Conservation (phyloP, 64 coral and sea anemone species). For the Montipora foliosa region DNA sequence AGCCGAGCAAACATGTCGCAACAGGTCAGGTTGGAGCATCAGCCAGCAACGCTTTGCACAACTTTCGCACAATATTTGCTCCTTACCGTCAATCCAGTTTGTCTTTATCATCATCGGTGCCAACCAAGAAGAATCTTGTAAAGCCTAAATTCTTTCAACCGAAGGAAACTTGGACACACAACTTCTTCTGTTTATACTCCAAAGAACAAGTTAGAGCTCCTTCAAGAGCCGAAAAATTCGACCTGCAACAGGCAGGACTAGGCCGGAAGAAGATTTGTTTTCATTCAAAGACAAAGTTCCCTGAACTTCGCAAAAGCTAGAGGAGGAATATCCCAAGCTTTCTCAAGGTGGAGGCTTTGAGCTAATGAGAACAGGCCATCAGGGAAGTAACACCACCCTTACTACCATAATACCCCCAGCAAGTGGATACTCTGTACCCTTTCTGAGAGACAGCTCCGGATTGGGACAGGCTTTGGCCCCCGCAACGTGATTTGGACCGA, state of each 20-base stretch:
- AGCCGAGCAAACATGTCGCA: background rate
- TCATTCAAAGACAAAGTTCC: constrained; percentile 27
- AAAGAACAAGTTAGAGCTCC: constrained; percentile 7
- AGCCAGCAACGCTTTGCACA: background rate
- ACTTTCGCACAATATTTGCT: background rate
- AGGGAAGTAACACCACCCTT: too few species aligned
- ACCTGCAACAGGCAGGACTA: constrained; percentile 35
- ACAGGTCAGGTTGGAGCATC: background rate
- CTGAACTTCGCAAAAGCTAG: constrained; percentile 12
- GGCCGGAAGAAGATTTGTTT: constrained; percentile 64
- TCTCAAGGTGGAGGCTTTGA: constrained; percentile 40
- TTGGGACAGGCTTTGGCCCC: too few species aligned
- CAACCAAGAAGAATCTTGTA: background rate
- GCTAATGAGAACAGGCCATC: background rate
- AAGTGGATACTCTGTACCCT: too few species aligned
- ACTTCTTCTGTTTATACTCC: constrained; percentile 48
- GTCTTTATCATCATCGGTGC: background rate
- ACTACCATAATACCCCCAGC: too few species aligned
- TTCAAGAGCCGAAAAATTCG: constrained; percentile 29
- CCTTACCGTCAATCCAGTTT: background rate
- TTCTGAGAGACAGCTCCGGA: too few species aligned
- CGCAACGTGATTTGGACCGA: too few species aligned
- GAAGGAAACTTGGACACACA: constrained; percentile 69
- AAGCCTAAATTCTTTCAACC: background rate
- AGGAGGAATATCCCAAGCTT: constrained; percentile 46